phyloP scores from a whole-genome alignment of 2,797 vertebrate species.

The Hyperoplus lanceolatus region DNA sequence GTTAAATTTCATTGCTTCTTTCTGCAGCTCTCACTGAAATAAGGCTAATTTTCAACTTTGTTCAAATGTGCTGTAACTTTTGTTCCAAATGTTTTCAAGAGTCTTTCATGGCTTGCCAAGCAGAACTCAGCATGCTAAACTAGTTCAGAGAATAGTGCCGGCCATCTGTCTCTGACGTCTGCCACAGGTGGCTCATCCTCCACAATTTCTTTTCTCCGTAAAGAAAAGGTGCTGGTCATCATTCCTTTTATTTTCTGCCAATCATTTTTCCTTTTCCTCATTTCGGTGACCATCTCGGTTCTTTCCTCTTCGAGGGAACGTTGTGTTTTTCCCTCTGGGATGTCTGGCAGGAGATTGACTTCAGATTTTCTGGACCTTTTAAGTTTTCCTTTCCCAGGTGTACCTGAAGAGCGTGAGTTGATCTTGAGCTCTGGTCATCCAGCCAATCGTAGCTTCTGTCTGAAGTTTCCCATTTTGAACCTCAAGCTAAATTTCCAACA shows the following conservation, averaged over 20 bases:
- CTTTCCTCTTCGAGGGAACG: conserved; percentile 9
- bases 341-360: conserved; percentile 14
- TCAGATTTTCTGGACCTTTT: conserved; percentile 34
- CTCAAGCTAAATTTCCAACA: conserved; percentile 46
- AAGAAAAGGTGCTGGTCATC: conserved; percentile 3
- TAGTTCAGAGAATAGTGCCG: conserved; percentile 45
- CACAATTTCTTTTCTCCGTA: neutral
- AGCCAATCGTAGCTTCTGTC: conserved; percentile 44
- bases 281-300: conserved; percentile 13
- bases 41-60: no score
- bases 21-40: no score
- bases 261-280: conserved; percentile 26
- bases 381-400: neutral
- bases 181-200: conserved; percentile 2
- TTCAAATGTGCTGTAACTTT: no score
- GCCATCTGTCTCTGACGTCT: conserved; percentile 35
- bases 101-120: no score
- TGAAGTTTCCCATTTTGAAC: conserved; percentile 61
- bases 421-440: conserved; percentile 56
- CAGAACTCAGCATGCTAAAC: no score
- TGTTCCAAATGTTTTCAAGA: no score
- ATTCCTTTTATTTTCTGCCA: conserved; percentile 13
- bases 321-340: conserved; percentile 1
- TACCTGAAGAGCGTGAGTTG: neutral
- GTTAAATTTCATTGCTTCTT: no score